Conservation (phyloP, 2,888 invertebrate genomes). For the Hemaris fuciformis region DNA sequence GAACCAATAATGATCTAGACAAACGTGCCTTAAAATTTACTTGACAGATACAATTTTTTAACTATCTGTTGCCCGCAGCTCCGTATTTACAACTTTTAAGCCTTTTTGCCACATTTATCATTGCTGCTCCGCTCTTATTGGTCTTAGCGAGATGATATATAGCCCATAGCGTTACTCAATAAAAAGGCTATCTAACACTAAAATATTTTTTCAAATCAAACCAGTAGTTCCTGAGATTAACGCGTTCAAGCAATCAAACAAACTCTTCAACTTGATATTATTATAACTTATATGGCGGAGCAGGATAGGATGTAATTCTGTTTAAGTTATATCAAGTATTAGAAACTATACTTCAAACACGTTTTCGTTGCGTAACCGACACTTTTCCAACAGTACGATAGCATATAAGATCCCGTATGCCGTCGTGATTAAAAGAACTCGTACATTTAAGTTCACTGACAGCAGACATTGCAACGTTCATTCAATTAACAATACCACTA, state of each 20-base stretch:
- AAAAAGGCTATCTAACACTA: too few relatives aligned
- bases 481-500: conserved; percentile 4
- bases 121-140: too few relatives aligned
- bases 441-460: background rate
- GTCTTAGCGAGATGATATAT: too few relatives aligned
- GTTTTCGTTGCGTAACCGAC: background rate
- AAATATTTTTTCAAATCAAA: too few relatives aligned
- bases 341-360: background rate
- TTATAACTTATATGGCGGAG: too few relatives aligned
- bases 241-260: too few relatives aligned
- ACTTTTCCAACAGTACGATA: background rate
- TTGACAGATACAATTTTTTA: background rate
- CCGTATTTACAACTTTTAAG: too few relatives aligned
- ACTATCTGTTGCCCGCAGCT: background rate
- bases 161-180: too few relatives aligned
- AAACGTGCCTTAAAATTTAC: background rate
- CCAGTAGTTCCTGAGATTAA: too few relatives aligned
- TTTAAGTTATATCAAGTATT: background rate
- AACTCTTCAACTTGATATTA: too few relatives aligned
- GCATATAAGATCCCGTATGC: too few relatives aligned
- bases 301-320: background rate
- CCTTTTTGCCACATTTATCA: too few relatives aligned
- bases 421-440: background rate
- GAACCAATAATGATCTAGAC: background rate
- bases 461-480: background rate